Base-by-base conservation (phyloP, 2,113 vertebrate genomes). In the Poecile atricapillus region DNA sequence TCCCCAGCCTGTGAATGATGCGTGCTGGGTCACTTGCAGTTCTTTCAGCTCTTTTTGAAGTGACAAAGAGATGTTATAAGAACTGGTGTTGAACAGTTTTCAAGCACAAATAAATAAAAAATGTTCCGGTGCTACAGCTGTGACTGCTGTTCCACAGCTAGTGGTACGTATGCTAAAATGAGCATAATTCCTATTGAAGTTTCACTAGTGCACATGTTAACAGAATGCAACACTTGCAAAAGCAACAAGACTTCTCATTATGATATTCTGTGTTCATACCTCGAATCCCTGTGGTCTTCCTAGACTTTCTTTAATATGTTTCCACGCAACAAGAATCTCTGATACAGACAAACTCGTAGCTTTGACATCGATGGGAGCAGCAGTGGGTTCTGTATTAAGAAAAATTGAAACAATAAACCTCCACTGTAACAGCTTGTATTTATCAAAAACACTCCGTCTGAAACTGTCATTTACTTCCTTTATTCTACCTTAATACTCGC, bases 211-310 rank as follows among this genome's bases (percentile, higher is more conserved):
- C 62, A 78, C 81, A 68, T 41, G 83, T 94, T 87, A 96, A 59
- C 50, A 96, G 65, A 84, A 87, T 43, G 71, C n/a, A 82, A 46
- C 2, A 23, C 70, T 63, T n/a, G 15, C 52, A 95, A 90, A 95
- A 89, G 77, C 49, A 96, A 89, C 60, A 84, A 88, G 62, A 91
- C 41, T 90, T 94, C 87, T 94, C 94, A 82, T 96, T 93, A 84
- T 55, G 22, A 44, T 95, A 94, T 92, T 97, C 80, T 76, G 28
- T 78, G 68, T 89, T 91, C 97, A 94, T 98, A 99, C 99, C 99
- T 99, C 99, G 96, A 99, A 99, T 98, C 98, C 99, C 97, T 98
- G 98, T 10, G 99, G 99, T 97, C 98, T 98, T 98, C 99, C 99
- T 43, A 99, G 98, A 39, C 98, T 99, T 63, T 99, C 99, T 94